Base-by-base conservation (phyloP, 1,140 invertebrate genomes). In the Battus philenor region DNA sequence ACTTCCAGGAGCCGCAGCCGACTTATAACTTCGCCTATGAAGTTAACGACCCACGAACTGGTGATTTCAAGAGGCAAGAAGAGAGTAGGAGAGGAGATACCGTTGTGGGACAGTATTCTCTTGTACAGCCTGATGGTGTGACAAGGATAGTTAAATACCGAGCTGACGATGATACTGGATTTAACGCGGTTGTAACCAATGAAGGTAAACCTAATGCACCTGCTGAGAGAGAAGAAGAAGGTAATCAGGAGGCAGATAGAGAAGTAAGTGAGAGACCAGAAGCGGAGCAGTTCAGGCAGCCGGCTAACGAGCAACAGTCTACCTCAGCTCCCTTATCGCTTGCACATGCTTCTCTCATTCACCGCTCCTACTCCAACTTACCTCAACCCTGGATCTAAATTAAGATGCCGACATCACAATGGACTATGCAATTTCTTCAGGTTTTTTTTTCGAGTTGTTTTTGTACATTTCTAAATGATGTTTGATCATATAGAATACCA, bases 1-100 rank as follows among this genome's bases (percentile, higher is more conserved):
- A 48, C 12, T 48, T 51, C 38, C 16, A 48, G 22, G 10, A 15
- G 8, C 36, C 34, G 31, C 44, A 17, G 22, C 41, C 30, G 46
- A 63, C 22, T 32, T 58, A 45, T 31, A 69, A 58, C 51, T 63
- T 69, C 53, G 41, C 72, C 9, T 86, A 83, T 47, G 54, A 53
- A 18, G 80, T 86, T 1, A 63, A 65, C 7, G 82, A 86, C 49
- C 63, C 75, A 3, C 69, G 65, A 60, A 88, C 71, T 50, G 79
- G 87, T 9, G 84, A 87, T 55, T 67, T 71, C 45, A 87, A 87
- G 57, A 62, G 57, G 20, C 74, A 81, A 44, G 47, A 69, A 9
- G 82, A 86, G 62, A 68, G 47, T 29, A 63, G 83, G 13, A 63
- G 80, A 43, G 88, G 87, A 1, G 84, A 88, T 50, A 44, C 86